Evolutionary conservation across 2,113 vertebrate species (phyloP).

Genomic region (Meriones unguiculatus): DNA sequence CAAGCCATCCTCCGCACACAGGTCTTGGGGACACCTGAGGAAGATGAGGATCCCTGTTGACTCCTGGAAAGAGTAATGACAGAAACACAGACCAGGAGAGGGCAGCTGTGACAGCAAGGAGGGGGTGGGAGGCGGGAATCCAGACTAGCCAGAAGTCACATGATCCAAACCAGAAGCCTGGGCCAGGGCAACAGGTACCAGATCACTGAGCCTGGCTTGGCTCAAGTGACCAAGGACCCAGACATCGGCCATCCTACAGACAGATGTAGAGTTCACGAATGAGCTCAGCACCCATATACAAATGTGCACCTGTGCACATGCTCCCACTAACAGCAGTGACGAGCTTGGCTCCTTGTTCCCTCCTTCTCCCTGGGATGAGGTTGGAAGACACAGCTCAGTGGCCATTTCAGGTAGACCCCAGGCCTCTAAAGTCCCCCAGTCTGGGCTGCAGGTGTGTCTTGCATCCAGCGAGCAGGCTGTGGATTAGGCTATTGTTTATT

Average conservation of each 20-base stretch:
- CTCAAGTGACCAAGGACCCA: not conserved
- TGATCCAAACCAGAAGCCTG: not conserved
- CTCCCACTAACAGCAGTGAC: not conserved
- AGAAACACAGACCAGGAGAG: not conserved
- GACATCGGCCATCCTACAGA: not conserved
- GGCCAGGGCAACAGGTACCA: not conserved
- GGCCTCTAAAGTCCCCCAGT: not conserved
- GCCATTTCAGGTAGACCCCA: not conserved
- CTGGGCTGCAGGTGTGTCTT: not conserved
- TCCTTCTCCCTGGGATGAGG: not conserved
- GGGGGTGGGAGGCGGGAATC: too few species aligned
- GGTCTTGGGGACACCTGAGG: not conserved
- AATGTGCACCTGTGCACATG: not conserved
- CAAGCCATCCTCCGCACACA: not conserved
- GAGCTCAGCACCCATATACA: not conserved
- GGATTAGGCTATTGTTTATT: slow-evolving; percentile 32
- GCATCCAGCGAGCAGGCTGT: not conserved
- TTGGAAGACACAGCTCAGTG: not conserved
- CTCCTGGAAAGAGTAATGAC: not conserved
- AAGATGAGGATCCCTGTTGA: not conserved
- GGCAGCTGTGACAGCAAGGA: not conserved
- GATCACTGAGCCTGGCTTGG: not conserved
- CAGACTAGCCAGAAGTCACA: not conserved
- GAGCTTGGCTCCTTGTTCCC: not conserved
- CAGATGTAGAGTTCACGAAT: not conserved